phyloP scores from a whole-genome alignment of 2,797 vertebrate species.

The Smutsia gigantea region DNA sequence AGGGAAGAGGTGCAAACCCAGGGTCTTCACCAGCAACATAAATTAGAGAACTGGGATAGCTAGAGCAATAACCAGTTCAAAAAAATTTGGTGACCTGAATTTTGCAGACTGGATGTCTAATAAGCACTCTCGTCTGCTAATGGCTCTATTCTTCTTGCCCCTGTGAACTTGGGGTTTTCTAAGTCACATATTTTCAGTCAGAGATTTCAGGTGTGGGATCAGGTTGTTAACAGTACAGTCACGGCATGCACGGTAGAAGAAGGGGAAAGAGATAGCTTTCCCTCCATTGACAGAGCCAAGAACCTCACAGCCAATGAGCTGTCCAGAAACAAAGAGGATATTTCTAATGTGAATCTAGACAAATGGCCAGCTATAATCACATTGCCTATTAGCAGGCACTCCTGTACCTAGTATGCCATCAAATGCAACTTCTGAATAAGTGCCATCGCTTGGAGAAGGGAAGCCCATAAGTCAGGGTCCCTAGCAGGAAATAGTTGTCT shows the following conservation, averaged over 20 bases:
- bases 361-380: neutral
- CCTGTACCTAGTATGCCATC: neutral
- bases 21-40: constrained; percentile 14
- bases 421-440: neutral
- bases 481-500: neutral
- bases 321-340: neutral
- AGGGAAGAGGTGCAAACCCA: neutral
- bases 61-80: constrained; percentile 33
- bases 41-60: constrained; percentile 7
- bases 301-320: neutral
- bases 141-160: neutral
- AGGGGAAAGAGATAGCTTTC: neutral
- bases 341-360: neutral
- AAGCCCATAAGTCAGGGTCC: neutral
- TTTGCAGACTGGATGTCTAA: constrained; percentile 30
- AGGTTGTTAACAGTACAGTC: neutral
- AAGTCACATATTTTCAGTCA: constrained; percentile 34
- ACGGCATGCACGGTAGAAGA: neutral
- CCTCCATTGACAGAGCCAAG: neutral
- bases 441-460: neutral
- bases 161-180: constrained; percentile 10
- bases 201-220: neutral
- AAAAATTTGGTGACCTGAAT: constrained; percentile 47
- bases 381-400: neutral
- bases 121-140: constrained; percentile 23